Conservation (phyloP, 2,113 vertebrate species). For the Trachemys scripta region DNA sequence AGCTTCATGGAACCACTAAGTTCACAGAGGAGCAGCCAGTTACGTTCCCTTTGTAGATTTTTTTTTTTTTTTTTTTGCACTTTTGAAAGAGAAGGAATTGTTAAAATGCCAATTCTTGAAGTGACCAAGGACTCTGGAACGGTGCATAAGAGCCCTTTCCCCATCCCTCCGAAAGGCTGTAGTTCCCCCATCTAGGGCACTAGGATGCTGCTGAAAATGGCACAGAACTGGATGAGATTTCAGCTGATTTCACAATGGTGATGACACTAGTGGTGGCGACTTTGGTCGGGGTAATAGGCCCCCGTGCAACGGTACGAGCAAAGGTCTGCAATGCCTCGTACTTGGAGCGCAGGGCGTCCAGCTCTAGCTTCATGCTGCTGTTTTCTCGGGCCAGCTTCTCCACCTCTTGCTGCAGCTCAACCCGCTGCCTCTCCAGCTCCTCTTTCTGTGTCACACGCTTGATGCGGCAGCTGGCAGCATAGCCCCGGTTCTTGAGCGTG, state of each 20-base stretch:
- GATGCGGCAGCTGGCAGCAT: constrained; percentile 95
- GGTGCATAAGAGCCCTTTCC: constrained; percentile 52
- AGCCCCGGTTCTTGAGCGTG: constrained; percentile 94
- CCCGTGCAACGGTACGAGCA: constrained; percentile 90
- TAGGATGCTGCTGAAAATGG: constrained; percentile 86
- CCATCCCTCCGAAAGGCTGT: constrained; percentile 64
- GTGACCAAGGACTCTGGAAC: constrained; percentile 62
- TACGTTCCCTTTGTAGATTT: constrained; percentile 56
- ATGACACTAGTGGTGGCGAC: constrained; percentile 97
- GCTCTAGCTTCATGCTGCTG: constrained; percentile 93
- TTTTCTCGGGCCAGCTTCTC: constrained; percentile 95
- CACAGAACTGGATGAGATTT: constrained; percentile 82
- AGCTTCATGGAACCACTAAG: constrained; percentile 58
- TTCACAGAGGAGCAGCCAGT: constrained; percentile 70
- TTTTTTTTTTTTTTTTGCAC: constrained; percentile 39
- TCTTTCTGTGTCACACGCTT: constrained; percentile 95
- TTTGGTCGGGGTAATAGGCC: constrained; percentile 88
- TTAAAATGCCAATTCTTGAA: constrained; percentile 69
- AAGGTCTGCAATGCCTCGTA: constrained; percentile 95
- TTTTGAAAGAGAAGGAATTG: constrained; percentile 59
- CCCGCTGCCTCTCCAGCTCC: constrained; percentile 93
- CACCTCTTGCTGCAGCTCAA: constrained; percentile 92
- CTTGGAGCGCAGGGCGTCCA: constrained; percentile 92
- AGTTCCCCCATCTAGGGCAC: constrained; percentile 64
- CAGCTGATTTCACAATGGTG: constrained; percentile 94